Evolutionary conservation across 2,888 invertebrate species (phyloP), one percentile per base, ranked within the genome.

Genomic region (Ganaspis brasiliensis): DNA sequence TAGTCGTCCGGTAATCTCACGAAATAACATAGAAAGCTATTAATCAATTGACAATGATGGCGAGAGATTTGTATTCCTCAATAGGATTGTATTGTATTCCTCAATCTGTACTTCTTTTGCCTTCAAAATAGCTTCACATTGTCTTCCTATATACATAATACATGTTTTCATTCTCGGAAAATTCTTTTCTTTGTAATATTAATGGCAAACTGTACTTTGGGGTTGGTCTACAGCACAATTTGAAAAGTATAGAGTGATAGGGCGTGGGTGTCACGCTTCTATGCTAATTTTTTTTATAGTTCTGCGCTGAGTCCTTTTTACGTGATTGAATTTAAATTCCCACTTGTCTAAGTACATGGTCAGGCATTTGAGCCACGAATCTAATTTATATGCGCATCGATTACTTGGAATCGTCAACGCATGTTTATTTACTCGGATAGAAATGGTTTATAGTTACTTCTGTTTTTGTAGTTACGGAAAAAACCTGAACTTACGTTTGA

Each of bases 1-100:
- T 63, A 5, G 61, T 40, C 37, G 61, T 61, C 61, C 37, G 37
- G 61, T 63, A 63, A 63, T 63, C 61, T 63, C 61, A 63, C 61
- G 21, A 63, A 63, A 21, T 63, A 37, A 37, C 61, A 63, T 37
- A 37, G 37, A 63, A 16, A 63, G 37, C 37, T 63, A 63, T 63
- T 63, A 37, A 63, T 63, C 61, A 63, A 63, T 63, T 31, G 12
- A 63, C 61, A 63, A 63, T 63, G 61, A 63, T 63, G 31, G 31
- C 19, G 37, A 16, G 19, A 63, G 61, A 63, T 63, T 63, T 63
- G 37, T 63, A 63, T 63, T 63, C 61, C 37, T 63, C 37, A 6
- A 37, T 63, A 63, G 37, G 37, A n/a, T n/a, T n/a, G n/a, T n/a
- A n/a, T n/a, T n/a, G n/a, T n/a, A n/a, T n/a, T n/a, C n/a, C n/a